A percentile compares a stretch with the other conserved stretches of the same genome.
Conservation (phyloP, 2,888 invertebrate species). For the Latheticus oryzae region DNA sequence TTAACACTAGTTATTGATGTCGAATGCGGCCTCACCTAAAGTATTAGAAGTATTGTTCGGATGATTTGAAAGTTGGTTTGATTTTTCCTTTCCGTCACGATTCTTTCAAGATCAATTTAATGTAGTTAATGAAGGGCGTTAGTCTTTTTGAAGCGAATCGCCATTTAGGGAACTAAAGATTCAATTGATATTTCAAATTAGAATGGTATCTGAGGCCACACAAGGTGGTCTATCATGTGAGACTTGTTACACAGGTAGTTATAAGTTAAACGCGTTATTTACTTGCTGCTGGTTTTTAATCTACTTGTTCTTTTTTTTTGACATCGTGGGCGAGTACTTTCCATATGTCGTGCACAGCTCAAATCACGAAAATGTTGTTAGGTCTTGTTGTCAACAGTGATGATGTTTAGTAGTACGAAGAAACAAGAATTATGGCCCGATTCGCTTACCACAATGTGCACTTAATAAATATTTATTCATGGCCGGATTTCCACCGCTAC, state of each 20-base stretch:
- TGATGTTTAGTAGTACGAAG: neutral
- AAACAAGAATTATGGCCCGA: constrained; percentile 14
- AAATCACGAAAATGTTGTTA: constrained; percentile 39
- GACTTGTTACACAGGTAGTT: constrained; percentile 40
- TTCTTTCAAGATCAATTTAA: constrained; percentile 11
- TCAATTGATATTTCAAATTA: too few species aligned
- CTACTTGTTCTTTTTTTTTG: constrained; percentile 18
- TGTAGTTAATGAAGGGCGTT: constrained; percentile 20
- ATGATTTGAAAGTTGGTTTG: constrained; percentile 16
- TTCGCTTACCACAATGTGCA: constrained; percentile 15
- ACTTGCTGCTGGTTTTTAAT: constrained; percentile 44
- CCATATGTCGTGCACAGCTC: constrained; percentile 41
- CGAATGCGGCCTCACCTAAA: constrained; percentile 11
- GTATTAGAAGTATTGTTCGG: constrained; percentile 11
- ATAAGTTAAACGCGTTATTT: constrained; percentile 36
- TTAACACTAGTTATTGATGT: constrained; percentile 8
- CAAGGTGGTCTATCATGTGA: constrained; percentile 31
- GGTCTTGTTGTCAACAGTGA: constrained; percentile 8
- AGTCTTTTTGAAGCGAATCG: constrained; percentile 17
- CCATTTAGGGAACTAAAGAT: constrained; percentile 17
- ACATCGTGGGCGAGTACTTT: constrained; percentile 38
- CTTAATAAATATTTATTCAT: constrained; percentile 17
- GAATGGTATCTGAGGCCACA: constrained; percentile 38
- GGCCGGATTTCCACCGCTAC: constrained; percentile 8
- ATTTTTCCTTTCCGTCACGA: constrained; percentile 9